Conservation (phyloP, 2,113 vertebrate genomes). For the Oreochromis aureus region DNA sequence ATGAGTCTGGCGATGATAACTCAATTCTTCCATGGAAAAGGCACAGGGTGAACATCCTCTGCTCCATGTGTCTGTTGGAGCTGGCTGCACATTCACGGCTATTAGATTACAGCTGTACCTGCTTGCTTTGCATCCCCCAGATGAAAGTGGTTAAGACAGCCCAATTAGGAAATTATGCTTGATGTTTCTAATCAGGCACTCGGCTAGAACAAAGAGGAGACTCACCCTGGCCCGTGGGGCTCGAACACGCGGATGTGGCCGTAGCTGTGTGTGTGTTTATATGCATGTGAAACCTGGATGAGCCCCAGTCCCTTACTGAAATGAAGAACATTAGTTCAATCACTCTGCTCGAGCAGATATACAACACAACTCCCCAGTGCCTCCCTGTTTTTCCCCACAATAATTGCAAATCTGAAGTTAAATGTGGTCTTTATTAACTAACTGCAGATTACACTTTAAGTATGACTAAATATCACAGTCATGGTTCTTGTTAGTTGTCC, state of each 20-base stretch:
- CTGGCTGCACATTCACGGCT: slow-evolving; percentile 12
- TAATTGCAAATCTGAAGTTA: slow-evolving; percentile 23
- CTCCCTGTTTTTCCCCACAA: not conserved
- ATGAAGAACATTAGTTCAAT: slow-evolving; percentile 35
- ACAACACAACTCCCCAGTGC: not conserved
- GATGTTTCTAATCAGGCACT: slow-evolving; percentile 72
- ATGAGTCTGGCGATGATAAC: slow-evolving; percentile 4
- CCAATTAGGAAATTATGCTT: slow-evolving; percentile 65
- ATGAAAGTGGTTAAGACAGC: slow-evolving; percentile 70
- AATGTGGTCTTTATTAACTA: slow-evolving; percentile 30
- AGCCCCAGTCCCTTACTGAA: slow-evolving; percentile 5
- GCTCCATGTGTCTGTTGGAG: slow-evolving; percentile 17
- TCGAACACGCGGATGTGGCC: not conserved
- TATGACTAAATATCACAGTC: slow-evolving; percentile 16
- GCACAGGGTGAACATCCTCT: slow-evolving; percentile 41
- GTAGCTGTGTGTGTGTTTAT: not conserved
- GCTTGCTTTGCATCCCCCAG: slow-evolving; percentile 52
- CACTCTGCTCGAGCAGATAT: slow-evolving; percentile 4
- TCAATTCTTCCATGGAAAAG: slow-evolving; percentile 47
- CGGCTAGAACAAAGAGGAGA: slow-evolving; percentile 61
- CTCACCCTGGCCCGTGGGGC: slow-evolving; percentile 31
- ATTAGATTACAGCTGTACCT: slow-evolving; percentile 70
- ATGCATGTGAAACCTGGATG: slow-evolving; percentile 15
- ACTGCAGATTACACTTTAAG: slow-evolving; percentile 1
- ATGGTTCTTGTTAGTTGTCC: slow-evolving; percentile 3